Evolutionary conservation across 2,888 invertebrate species (phyloP), one percentile per base, ranked within the genome.

Genomic region (Eilema depressum): DNA sequence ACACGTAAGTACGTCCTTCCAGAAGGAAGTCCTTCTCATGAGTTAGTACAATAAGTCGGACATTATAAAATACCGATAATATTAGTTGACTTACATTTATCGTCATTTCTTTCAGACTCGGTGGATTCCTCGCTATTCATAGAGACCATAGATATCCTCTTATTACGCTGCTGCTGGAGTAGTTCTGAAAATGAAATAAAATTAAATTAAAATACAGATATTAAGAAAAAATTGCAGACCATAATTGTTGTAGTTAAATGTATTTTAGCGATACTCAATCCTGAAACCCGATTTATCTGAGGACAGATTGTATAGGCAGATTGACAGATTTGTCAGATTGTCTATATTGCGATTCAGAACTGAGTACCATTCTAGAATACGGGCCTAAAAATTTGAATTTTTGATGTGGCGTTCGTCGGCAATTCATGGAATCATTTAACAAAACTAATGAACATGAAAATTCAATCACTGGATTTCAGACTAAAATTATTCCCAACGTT

Each of bases 71-170:
- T 41, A 25, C 1, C 26, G 7, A 2, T 53, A 33, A n/a, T 25
- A 23, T 28, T 10, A 41, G 25, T 30, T 3, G 71, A 81, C 93
- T 91, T 83, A 95, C 95, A 95, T 92, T 95, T 95, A 79, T 95
- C 95, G 71, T 93, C 94, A 74, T 90, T 93, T 75, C 88, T 88
- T 53, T 92, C 92, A 3, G 91, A 91, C 63, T 92, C 93, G 3
- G 81, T 86, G 1, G 94, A 94, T 33, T 89, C 90, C 77, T 94
- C 91, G 63, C 94, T 94, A 81, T 92, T 92, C 91, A 93, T 93
- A 17, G 95, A 95, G 30, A 88, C 90, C 85, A 93, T 90, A 2
- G 95, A 95, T 77, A 92, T 86, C 75, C 95, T 88, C 76, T 95
- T 95, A 75, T 89, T 94, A n/a, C 94, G 89, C 78, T 94, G 92